Conservation (phyloP, 2,888 invertebrate genomes). For the Ephialtes manifestator region DNA sequence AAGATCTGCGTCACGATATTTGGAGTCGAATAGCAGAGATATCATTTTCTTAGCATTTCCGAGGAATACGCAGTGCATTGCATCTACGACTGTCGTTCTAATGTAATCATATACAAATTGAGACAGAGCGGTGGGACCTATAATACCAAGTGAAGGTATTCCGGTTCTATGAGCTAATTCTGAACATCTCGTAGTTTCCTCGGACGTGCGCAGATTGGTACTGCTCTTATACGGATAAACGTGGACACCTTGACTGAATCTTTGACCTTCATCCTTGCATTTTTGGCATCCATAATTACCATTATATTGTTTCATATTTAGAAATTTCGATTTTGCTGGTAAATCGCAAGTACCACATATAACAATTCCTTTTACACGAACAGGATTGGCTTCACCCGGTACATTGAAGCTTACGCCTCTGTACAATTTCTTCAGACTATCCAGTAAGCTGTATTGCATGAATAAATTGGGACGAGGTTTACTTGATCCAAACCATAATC, state of each 20-base stretch:
- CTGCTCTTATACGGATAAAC: slow-evolving; percentile 52
- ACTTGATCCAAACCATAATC: slow-evolving; percentile 67
- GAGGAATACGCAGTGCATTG: slow-evolving; percentile 69
- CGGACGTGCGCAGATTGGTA: slow-evolving; percentile 34
- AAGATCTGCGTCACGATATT: no score
- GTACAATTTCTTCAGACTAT: slow-evolving; percentile 21
- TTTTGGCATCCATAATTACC: slow-evolving; percentile 61
- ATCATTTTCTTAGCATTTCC: slow-evolving; percentile 65
- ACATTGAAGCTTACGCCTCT: slow-evolving; percentile 25
- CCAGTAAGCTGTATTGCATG: slow-evolving; percentile 29
- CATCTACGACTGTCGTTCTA: slow-evolving; percentile 61
- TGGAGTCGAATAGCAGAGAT: no score
- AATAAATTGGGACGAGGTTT: slow-evolving; percentile 66
- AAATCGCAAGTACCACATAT: slow-evolving; percentile 50
- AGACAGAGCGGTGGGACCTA: slow-evolving; percentile 60
- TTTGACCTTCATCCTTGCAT: slow-evolving; percentile 31
- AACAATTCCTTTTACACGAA: slow-evolving; percentile 24
- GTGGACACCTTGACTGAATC: slow-evolving; percentile 5
- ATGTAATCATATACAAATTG: slow-evolving; percentile 62
- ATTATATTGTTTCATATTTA: slow-evolving; percentile 61
- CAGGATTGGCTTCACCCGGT: neutral
- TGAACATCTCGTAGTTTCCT: slow-evolving; percentile 17
- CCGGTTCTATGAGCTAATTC: neutral
- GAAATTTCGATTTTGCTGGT: slow-evolving; percentile 56
- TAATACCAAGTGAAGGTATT: slow-evolving; percentile 53